Evolutionary conservation across 2,888 invertebrate species (phyloP), one percentile per base, ranked within the genome.

Genomic region (Lasioglossum malachurum): DNA sequence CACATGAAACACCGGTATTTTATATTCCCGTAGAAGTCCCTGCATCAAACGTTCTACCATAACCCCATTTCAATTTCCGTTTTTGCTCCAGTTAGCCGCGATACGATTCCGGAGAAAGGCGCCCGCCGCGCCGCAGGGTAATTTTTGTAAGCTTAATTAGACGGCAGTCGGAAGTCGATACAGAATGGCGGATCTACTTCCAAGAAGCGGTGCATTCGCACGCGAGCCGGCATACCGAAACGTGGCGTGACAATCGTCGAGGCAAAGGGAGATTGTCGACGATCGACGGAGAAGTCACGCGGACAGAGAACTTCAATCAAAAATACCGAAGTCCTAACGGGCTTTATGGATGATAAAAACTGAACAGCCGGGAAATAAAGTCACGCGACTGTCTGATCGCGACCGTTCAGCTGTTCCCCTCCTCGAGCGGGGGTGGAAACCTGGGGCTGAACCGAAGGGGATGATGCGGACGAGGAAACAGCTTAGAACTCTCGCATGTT

Each of bases 351-450:
- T 80, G 77, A 89, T 90, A 88, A 91, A 91, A 90, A 91, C 82
- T 49, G 80, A 86, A 75, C 75, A 80, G 72, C 76, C 46, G 79
- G 76, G 75, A 79, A 87, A 83, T 75, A 87, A 73, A 88, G 89
- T 88, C 88, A 92, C 91, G 92, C 92, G 80, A 91, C 81, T 85
- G 87, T 87, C 85, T 81, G 85, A 87, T 84, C 81, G 82, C 80
- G 64, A 10, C 44, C 5, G 23, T 35, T 31, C 49, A 53, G 79
- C 69, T 67, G 67, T 71, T 82, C 75, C 83, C 35, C 35, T 23
- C 10, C 10, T 64, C 14, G 2, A 31, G 19, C 8, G 38, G 1
- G 8, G 23, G 7, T 19, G 38, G 38, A 69, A 38, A 35, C 35
- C 69, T 53, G 1, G 16, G 10, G 4, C 14, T 27, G 60, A 60